A percentile compares a stretch with the other conserved stretches of the same genome.
Evolutionary conservation across 2,113 vertebrate species (phyloP).

Genomic region (Phainopepla nitens): DNA sequence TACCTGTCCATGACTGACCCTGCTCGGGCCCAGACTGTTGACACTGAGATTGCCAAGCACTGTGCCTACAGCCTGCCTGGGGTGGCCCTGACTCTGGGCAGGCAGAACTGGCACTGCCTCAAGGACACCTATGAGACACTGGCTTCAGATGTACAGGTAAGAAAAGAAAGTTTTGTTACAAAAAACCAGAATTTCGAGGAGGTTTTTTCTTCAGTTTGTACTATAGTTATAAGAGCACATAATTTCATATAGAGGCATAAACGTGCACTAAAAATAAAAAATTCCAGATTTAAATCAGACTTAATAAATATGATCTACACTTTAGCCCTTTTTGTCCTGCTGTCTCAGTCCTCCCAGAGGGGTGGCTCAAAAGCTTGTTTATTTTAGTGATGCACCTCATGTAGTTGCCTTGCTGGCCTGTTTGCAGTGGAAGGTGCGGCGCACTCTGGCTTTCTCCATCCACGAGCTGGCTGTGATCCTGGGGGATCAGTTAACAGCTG

Average conservation of each 20-base stretch:
- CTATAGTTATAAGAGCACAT: accelerated
- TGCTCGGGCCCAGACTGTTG: constrained; percentile 72
- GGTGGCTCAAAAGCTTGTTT: neutral
- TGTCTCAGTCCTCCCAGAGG: accelerated
- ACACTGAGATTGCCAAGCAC: constrained; percentile 74
- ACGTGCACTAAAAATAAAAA: accelerated
- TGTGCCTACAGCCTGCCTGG: constrained; percentile 74
- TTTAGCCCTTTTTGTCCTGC: neutral
- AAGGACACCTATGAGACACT: constrained; percentile 68
- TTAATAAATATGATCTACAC: neutral
- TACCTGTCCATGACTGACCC: constrained; percentile 77
- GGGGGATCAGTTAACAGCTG: constrained; percentile 74
- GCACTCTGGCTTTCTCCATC: constrained; percentile 73
- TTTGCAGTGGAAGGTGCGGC: constrained; percentile 74
- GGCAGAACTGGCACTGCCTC: constrained; percentile 78
- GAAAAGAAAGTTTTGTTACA: neutral
- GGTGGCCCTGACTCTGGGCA: constrained; percentile 71
- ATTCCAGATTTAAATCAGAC: neutral
- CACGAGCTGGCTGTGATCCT: constrained; percentile 76
- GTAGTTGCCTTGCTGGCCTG: neutral
- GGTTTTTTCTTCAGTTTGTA: neutral
- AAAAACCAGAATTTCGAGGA: neutral
- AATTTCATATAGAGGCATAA: neutral
- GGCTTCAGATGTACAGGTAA: constrained; percentile 75
- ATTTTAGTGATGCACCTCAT: neutral